phyloP scores from a whole-genome alignment of 2,113 vertebrate genomes.

The Suncus etruscus region DNA sequence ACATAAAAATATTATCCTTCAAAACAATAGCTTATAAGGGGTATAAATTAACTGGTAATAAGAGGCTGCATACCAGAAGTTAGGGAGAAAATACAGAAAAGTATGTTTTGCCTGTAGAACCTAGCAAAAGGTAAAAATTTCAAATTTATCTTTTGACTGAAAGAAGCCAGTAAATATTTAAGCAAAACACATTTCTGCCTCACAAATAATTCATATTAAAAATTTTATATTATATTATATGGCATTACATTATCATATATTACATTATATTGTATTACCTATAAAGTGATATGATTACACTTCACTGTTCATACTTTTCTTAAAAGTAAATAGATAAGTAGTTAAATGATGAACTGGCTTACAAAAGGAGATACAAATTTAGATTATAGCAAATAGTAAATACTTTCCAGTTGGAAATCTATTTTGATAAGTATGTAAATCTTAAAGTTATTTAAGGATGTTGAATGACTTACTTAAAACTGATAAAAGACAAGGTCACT shows the following conservation, averaged over 20 bases:
- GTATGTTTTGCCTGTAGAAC: constrained; percentile 1
- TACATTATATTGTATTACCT: too few species aligned
- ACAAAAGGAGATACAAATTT: neutral
- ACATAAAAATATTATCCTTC: neutral
- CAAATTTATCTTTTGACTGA: neutral
- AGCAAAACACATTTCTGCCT: neutral
- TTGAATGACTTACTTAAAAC: constrained; percentile 36
- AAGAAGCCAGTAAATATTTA: neutral
- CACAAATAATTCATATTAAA: neutral
- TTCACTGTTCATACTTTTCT: too few species aligned
- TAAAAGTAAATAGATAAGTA: neutral
- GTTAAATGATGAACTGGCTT: neutral
- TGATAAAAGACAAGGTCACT: neutral
- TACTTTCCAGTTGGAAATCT: neutral
- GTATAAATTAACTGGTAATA: neutral
- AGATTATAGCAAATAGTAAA: neutral
- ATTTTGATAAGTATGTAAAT: neutral
- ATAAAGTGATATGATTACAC: too few species aligned
- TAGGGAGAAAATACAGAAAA: neutral
- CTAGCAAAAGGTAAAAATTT: neutral
- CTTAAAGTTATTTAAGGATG: constrained; percentile 6
- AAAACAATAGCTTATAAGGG: neutral
- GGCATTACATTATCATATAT: neutral
- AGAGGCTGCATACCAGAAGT: neutral
- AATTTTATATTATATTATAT: neutral